Conservation (phyloP, 2,797 vertebrate genomes). For the Sebastes trivittatus region DNA sequence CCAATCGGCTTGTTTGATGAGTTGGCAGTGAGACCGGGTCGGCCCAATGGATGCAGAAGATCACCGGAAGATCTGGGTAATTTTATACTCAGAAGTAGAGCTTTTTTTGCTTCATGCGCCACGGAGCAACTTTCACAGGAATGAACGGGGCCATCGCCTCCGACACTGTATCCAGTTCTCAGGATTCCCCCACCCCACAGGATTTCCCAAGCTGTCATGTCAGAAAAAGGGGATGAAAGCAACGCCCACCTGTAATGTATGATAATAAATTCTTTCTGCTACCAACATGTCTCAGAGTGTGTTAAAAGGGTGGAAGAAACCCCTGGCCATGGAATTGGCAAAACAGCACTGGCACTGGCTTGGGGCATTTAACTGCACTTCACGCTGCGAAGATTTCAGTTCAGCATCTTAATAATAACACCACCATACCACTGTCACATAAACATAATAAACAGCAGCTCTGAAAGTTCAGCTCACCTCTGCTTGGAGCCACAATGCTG, state of each 20-base stretch:
- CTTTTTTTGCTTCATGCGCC: no score
- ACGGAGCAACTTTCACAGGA: no score
- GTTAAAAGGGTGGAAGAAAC: not conserved
- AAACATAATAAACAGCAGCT: not conserved
- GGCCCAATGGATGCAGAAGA: no score
- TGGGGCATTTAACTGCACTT: not conserved
- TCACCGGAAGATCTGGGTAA: no score
- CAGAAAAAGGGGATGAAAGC: not conserved
- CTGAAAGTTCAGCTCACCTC: constrained; percentile 50
- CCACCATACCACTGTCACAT: not conserved
- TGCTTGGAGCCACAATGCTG: constrained; percentile 1
- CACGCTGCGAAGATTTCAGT: not conserved
- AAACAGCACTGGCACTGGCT: not conserved
- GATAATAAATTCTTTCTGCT: not conserved
- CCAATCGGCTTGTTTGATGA: no score
- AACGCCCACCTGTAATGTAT: not conserved
- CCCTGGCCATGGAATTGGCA: not conserved
- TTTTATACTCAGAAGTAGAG: no score
- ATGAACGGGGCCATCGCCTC: no score
- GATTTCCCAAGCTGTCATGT: not conserved
- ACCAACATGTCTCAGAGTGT: no score
- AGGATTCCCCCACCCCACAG: not conserved
- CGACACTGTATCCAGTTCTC: no score
- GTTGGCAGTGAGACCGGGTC: no score
- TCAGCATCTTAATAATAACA: not conserved